A percentile compares a stretch with the other conserved stretches of the same genome.
phyloP scores from a whole-genome alignment of 2,113 vertebrate genomes.

The Anarhynchus alexandrinus region DNA sequence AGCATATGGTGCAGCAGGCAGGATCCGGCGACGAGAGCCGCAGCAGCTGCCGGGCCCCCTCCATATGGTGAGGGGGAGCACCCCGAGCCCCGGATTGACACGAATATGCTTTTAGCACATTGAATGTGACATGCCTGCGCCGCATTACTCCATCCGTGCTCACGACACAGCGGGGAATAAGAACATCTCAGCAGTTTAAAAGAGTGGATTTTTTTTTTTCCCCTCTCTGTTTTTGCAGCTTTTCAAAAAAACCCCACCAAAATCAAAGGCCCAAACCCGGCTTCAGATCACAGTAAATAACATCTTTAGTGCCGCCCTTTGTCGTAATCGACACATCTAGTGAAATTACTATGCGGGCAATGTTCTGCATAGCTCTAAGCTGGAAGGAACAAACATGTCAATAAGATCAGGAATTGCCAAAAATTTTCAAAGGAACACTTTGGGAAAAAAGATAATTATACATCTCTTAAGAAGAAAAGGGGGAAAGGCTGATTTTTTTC shows the following conservation, averaged over 20 bases:
- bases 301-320: neutral
- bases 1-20: neutral
- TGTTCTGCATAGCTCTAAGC: neutral
- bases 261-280: neutral
- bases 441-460: neutral
- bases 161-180: rapidly evolving
- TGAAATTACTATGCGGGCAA: neutral
- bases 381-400: neutral
- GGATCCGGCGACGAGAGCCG: neutral
- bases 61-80: neutral
- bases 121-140: neutral
- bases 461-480: neutral
- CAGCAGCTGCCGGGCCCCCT: neutral
- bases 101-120: neutral
- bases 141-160: neutral
- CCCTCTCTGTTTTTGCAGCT: neutral
- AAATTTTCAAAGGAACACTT: neutral
- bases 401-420: neutral
- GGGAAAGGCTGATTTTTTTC: neutral
- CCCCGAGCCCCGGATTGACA: neutral
- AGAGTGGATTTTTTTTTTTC: neutral
- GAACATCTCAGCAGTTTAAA: neutral
- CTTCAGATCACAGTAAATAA: neutral
- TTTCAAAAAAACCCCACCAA: neutral
- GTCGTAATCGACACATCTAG: neutral